Evolutionary conservation across 23 tunicate species (phyloP), one percentile per base, ranked within the genome.

Genomic region (Oikopleura dioica): DNA sequence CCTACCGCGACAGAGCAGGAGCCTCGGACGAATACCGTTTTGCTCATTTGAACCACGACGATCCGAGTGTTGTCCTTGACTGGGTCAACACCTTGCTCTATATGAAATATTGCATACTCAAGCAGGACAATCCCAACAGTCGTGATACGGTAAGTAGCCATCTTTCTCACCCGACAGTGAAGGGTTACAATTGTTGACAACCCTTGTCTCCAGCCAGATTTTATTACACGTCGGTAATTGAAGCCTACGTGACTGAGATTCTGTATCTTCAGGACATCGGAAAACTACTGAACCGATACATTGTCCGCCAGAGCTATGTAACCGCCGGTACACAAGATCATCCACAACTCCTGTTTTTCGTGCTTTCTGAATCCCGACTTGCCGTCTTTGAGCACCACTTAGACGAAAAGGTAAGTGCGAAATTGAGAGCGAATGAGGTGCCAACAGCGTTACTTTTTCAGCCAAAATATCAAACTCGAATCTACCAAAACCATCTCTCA

Each of bases 41-140:
- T 69, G 82, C 96, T 0, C 84, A 84, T 77, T 79, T 89, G 28
- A 88, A 89, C 76, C 96, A 89, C 59, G 96, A 84, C 37, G 84
- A 83, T 68, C 84, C 82, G 89, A 86, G 84, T 21, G 84, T 85
- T 26, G 96, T 85, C 30, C 79, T 89, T 81, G 88, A 82, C 50
- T 89, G 96, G 96, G 80, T 89, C 29, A 89, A 80, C 72, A 75
- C 84, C 32, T 77, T 89, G 29, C 86, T 84, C 16, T 89, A 84
- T 51, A 79, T 85, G 35, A 89, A 89, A 59, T 89, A 76, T 85
- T 84, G 82, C 38, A 59, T 84, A 26, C 78, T 84, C 75, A 84
- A 84, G 69, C 58, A 77, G 38, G 84, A 84, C 1, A 84, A 85
- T 77, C 80, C 85, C 0, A 78, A 83, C 21, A 68, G 77, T 77